These are phyloP conservation scores for Stenopsyche tienmushanensis DNA, from an alignment of 1,140 invertebrate genomes.

Conservation along the genomic window DNA sequence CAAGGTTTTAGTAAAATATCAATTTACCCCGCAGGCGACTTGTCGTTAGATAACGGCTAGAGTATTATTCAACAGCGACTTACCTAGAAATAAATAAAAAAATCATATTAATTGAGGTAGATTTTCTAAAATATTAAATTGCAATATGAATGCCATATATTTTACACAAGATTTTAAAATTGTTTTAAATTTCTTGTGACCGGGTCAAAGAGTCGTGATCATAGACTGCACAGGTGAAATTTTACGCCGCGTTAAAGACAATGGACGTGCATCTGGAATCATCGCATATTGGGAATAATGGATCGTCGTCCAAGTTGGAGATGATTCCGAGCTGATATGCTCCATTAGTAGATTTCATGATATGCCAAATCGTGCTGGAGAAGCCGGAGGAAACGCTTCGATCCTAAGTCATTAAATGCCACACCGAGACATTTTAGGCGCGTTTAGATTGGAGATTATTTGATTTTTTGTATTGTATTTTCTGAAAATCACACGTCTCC, in stretches of 20 bases:
- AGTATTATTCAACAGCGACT: no score
- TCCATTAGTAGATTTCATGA: conserved; percentile 42
- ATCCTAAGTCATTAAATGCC: conserved; percentile 31
- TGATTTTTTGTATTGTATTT: no score
- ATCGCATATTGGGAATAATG: background rate
- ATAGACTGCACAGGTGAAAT: background rate
- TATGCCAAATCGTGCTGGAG: conserved; percentile 39
- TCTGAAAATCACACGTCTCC: no score
- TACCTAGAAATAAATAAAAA: no score
- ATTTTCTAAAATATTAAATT: background rate
- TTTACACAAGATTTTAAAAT: no score
- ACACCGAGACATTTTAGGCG: conserved; percentile 18
- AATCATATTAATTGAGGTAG: no score
- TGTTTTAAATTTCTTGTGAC: background rate
- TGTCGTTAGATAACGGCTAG: no score
- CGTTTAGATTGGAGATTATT: no score
- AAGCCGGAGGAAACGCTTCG: conserved; percentile 14
- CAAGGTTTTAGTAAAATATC: no score
- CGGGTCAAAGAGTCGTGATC: background rate
- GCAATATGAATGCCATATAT: background rate
- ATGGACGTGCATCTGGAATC: background rate
- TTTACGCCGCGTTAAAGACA: background rate
- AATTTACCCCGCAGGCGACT: no score
- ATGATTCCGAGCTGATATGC: conserved; percentile 16
- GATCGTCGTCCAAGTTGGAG: background rate